Percentiles rank a stretch among this genome's conserved stretches.
Conservation (phyloP, 2,113 vertebrate species). For the Fukomys damarensis region DNA sequence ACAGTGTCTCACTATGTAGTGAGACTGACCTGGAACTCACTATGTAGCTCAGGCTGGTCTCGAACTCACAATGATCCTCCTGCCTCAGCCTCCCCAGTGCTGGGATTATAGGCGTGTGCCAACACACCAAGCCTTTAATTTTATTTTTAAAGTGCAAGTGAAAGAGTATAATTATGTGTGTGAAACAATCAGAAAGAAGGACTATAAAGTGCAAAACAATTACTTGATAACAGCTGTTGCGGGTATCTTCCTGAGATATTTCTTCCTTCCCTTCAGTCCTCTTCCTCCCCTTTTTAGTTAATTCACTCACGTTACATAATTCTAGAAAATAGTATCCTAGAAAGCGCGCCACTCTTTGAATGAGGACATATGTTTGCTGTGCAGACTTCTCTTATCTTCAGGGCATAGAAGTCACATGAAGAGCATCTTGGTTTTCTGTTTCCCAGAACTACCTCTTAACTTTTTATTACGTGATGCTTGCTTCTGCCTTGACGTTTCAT, state of each 20-base stretch:
- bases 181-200: background rate
- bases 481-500: slow-evolving; percentile 58
- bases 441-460: slow-evolving; percentile 24
- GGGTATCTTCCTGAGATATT: background rate
- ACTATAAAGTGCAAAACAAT: background rate
- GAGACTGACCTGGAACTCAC: no score
- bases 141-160: slow-evolving; percentile 6
- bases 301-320: background rate
- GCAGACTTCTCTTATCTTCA: background rate
- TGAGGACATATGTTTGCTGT: background rate
- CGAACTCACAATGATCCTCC: no score
- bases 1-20: no score
- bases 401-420: slow-evolving; percentile 60
- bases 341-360: background rate
- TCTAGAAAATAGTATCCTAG: background rate
- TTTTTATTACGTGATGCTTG: slow-evolving; percentile 43
- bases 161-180: background rate
- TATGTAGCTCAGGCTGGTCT: no score
- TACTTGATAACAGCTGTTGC: background rate
- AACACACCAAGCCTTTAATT: no score
- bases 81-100: no score
- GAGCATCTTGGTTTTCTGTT: background rate
- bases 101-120: no score
- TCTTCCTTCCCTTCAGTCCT: background rate
- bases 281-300: background rate